phyloP scores from a whole-genome alignment of 2,797 vertebrate species.

The Lutjanus argentimaculatus region DNA sequence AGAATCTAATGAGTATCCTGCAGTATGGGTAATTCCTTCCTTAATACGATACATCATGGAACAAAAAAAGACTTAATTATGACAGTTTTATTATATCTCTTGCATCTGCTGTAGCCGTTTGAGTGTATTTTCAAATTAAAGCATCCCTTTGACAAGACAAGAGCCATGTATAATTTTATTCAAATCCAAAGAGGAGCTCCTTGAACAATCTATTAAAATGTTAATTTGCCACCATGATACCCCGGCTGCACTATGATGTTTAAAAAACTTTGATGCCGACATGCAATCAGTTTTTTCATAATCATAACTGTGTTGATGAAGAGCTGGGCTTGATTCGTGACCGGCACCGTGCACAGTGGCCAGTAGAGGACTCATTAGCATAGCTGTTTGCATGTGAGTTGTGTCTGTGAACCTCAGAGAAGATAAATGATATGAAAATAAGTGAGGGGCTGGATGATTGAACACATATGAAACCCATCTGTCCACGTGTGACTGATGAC shows the following conservation, averaged over 20 bases:
- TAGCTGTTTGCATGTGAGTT: conserved; percentile 6
- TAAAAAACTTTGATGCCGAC: conserved; percentile 17
- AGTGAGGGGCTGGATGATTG: not conserved
- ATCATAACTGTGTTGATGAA: conserved; percentile 7
- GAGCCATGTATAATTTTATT: not conserved
- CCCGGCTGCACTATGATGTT: conserved; percentile 3
- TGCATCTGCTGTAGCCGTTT: conserved; percentile 10
- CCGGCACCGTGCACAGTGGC: not conserved
- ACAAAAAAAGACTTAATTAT: conserved; percentile 26
- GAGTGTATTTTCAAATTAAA: conserved; percentile 21
- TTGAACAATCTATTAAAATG: conserved; percentile 38
- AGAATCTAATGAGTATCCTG: conserved; percentile 47
- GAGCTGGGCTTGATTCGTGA: conserved; percentile 20
- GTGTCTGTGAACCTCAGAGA: conserved; percentile 3
- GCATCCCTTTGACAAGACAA: not conserved
- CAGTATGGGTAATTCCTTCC: conserved; percentile 20
- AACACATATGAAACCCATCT: not conserved
- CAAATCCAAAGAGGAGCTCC: conserved; percentile 1
- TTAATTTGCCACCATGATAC: conserved; percentile 32
- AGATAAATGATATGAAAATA: conserved; percentile 27
- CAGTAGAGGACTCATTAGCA: conserved; percentile 30
- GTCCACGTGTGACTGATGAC: conserved; percentile 15
- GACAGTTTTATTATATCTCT: conserved; percentile 3
- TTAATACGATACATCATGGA: conserved; percentile 16
- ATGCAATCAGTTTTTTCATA: not conserved